Base-by-base conservation (phyloP, 2,888 invertebrate genomes). In the Diaperis boleti region DNA sequence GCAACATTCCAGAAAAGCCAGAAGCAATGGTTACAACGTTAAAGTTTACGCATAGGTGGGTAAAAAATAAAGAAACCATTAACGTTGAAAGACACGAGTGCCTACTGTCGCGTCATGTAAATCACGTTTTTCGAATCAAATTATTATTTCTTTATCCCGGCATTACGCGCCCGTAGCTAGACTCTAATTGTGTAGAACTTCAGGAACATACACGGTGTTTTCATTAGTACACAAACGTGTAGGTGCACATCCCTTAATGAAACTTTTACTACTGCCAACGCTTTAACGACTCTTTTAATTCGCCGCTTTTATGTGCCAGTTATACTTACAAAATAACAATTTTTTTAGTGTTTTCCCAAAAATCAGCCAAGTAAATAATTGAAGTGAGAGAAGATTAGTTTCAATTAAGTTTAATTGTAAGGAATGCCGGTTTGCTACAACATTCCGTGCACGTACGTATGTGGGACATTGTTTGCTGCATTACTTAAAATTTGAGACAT, bases 371-470 rank as follows among this genome's bases (percentile, higher is more conserved):
- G 41, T 54, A 29, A 41, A 54, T 54, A 54, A 54, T 54, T 54
- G 54, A 41, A 54, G 39, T 42, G 18, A 18, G 2, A 26, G 22
- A 39, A 22, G 39, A 52, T 41, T 39, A 39, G 35, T 20, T 29
- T 52, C 39, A 54, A 54, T 54, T 41, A 54, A 26, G 6, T 18
- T 41, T 54, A 54, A 54, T 54, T 54, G 54, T 42, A 42, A 52
- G 42, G 14, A 31, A 35, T 17, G 52, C 26, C 11, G 39, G 39
- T 39, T 13, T n/a, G 20, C 17, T 18, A 39, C 8, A 20, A 39
- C n/a, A 55, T 55, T 39, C 55, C 7, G 31, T 45, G 35, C 45
- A 56, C 56, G 56, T 56, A 56, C 56, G 56, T 56, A 56, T 56
- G 33, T 56, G 15, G 33, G 45, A 56, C 56, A 56, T 56, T 56